Base-by-base conservation (phyloP, 1,140 invertebrate species). In the Odontomachus brunneus region DNA sequence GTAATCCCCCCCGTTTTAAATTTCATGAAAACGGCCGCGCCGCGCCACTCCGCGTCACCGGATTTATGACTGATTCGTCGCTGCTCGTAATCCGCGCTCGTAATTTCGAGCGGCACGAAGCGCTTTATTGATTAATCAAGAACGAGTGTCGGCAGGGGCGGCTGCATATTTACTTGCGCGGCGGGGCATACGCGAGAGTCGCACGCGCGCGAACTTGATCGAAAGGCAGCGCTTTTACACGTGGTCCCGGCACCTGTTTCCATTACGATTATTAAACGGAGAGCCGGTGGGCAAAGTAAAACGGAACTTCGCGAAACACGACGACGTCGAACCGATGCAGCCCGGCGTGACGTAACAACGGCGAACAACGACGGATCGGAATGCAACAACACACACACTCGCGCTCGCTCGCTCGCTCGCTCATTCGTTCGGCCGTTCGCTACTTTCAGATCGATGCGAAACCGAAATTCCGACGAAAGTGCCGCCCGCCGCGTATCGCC, bases 91-190 rank as follows among this genome's bases (percentile, higher is more conserved):
- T 78, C 74, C 74, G 49, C 74, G 75, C 75, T 78, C 75, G 63
- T 80, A 80, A 80, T 80, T 80, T 80, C 53, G 51, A 71, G 51
- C 75, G 19, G 19, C 65, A 49, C 22, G 75, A 44, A 44, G 63
- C 75, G 75, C 38, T 80, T 48, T 80, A 80, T 80, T 80, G 75
- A 80, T 80, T 80, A 80, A 80, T 80, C 75, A 80, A 71, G 75
- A 72, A 82, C 55, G 71, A 74, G 19, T 38, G 67, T 15, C 44
- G 44, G 17, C 26, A n/a, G n/a, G 19, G 22, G 3, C n/a, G 14
- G 14, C 48, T 15, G 5, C n/a, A 66, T 69, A 57, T 78, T 69
- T 69, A 78, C 75, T 78, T n/a, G 51, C 75, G 38, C 72, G 24
- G 44, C 29, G 49, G n/a, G n/a, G n/a, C n/a, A 19, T 15, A 12